phyloP scores from a whole-genome alignment of 2,113 vertebrate genomes.

The Poeciliopsis occidentalis region DNA sequence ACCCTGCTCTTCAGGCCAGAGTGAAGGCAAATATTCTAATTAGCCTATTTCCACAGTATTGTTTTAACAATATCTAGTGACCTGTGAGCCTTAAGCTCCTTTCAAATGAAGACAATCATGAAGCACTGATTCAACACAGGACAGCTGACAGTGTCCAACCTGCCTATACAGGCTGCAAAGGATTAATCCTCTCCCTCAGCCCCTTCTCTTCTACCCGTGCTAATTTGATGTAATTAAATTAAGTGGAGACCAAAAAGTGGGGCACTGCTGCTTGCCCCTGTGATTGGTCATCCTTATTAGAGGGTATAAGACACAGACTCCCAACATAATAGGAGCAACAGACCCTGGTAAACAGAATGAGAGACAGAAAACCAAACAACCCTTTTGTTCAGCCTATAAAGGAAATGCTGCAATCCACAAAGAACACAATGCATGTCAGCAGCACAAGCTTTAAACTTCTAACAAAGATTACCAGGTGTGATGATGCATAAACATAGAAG shows the following conservation, averaged over 20 bases:
- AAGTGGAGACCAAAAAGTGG: slow-evolving; percentile 68
- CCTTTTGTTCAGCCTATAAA: slow-evolving; percentile 32
- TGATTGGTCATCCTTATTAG: slow-evolving; percentile 68
- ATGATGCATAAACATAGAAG: not conserved
- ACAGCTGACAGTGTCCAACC: slow-evolving; percentile 69
- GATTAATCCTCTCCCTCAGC: slow-evolving; percentile 53
- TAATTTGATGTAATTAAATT: slow-evolving; percentile 79
- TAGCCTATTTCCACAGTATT: slow-evolving; percentile 52
- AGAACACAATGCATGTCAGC: not conserved
- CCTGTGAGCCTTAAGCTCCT: slow-evolving; percentile 65
- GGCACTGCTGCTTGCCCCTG: slow-evolving; percentile 53
- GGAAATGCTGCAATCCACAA: slow-evolving; percentile 30
- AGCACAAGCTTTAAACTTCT: not conserved
- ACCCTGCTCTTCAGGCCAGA: slow-evolving; percentile 13
- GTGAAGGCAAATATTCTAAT: slow-evolving; percentile 53
- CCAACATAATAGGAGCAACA: slow-evolving; percentile 40
- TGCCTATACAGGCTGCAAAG: slow-evolving; percentile 65
- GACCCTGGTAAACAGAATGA: slow-evolving; percentile 42
- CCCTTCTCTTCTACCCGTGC: slow-evolving; percentile 41
- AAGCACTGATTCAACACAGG: slow-evolving; percentile 51
- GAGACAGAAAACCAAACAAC: slow-evolving; percentile 15
- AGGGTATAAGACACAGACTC: slow-evolving; percentile 42
- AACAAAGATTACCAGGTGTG: not conserved
- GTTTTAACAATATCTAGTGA: slow-evolving; percentile 69
- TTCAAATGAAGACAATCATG: slow-evolving; percentile 70